These are phyloP conservation scores for Phoronis australis DNA, from an alignment of 2,888 invertebrate genomes.

Conservation along the genomic window DNA sequence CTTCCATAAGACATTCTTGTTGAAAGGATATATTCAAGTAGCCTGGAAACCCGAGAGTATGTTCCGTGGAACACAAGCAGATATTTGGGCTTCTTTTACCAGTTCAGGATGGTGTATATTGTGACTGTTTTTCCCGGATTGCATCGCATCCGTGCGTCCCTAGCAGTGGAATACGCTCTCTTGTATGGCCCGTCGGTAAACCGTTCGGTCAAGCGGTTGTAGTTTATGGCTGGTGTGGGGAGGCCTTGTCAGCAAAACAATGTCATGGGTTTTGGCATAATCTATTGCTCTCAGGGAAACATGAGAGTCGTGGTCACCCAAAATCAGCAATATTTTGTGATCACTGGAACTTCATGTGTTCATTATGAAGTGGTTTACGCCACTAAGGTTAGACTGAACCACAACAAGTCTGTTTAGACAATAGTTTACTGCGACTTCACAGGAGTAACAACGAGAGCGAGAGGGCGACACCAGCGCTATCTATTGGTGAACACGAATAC, in stretches of 20 bases:
- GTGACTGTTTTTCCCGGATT: constrained; percentile 38
- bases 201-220: constrained; percentile 19
- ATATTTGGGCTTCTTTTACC: constrained; percentile 7
- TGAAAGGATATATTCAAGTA: constrained; percentile 10
- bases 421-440: too few species aligned
- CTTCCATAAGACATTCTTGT: constrained; percentile 8
- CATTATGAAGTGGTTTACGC: constrained; percentile 9
- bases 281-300: constrained; percentile 12
- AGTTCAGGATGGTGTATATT: constrained; percentile 3
- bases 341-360: constrained; percentile 10
- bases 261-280: constrained; percentile 8
- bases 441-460: too few species aligned
- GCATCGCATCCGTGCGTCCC: constrained; percentile 35
- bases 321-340: constrained; percentile 6
- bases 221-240: constrained; percentile 13
- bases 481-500: too few species aligned
- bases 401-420: too few species aligned
- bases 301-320: constrained; percentile 14
- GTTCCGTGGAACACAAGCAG: constrained; percentile 2
- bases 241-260: constrained; percentile 13
- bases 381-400: too few species aligned
- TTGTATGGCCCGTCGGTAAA: constrained; percentile 39
- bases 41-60: constrained; percentile 6
- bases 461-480: too few species aligned
- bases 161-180: constrained; percentile 27